phyloP scores from a whole-genome alignment of 2,888 invertebrate species.

The Coelinius sp. region DNA sequence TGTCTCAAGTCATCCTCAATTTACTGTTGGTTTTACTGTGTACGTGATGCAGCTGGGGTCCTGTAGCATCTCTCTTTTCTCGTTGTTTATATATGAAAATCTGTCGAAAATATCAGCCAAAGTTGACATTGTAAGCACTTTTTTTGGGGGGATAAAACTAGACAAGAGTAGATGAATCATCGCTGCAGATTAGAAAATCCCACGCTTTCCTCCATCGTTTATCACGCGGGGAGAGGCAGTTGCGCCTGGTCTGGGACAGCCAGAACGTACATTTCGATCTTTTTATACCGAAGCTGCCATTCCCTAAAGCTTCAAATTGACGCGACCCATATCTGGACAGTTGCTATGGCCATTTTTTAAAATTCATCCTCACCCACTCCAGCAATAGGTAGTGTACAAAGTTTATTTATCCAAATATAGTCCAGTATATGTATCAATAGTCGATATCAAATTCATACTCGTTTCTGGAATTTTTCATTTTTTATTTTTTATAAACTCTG shows the following conservation, averaged over 20 bases:
- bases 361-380: not conserved
- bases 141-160: slow-evolving; percentile 2
- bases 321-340: slow-evolving; percentile 49
- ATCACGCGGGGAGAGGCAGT: slow-evolving; percentile 32
- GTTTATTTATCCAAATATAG: slow-evolving; percentile 28
- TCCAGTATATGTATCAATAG: not conserved
- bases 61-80: not conserved
- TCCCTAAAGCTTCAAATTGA: slow-evolving; percentile 50
- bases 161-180: slow-evolving; percentile 40
- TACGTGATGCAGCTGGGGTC: slow-evolving; percentile 48
- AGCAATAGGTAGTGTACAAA: slow-evolving; percentile 6
- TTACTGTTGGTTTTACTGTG: slow-evolving; percentile 47
- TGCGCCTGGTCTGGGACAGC: not conserved
- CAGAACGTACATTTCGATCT: slow-evolving; percentile 29
- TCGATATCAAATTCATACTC: not conserved
- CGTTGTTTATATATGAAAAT: not conserved
- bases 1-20: slow-evolving; percentile 47
- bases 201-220: slow-evolving; percentile 35
- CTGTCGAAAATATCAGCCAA: not conserved
- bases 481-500: too few species aligned
- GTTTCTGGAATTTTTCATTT: not conserved
- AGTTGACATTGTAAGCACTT: slow-evolving; percentile 2
- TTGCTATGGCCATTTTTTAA: not conserved
- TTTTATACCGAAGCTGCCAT: slow-evolving; percentile 34
- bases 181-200: slow-evolving; percentile 38